Percentiles rank a stretch among this genome's conserved stretches.
Conservation (phyloP, 2,888 invertebrate species). For the Neoitamus cyanurus region DNA sequence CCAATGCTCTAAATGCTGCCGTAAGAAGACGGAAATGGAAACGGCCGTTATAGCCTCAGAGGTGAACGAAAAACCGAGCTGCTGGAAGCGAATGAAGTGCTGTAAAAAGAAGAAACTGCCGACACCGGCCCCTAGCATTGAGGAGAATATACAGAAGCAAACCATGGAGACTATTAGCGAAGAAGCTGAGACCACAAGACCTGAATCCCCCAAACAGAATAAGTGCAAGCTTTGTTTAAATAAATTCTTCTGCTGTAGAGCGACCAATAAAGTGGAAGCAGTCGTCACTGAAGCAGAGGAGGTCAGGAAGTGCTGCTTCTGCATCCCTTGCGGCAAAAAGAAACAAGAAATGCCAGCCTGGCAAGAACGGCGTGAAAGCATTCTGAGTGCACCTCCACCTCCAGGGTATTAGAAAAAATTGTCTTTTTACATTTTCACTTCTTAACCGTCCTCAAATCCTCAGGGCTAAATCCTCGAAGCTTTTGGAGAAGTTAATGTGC, state of each 20-base stretch:
- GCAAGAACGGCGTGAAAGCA: constrained; percentile 70
- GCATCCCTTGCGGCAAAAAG: constrained; percentile 63
- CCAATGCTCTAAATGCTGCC: constrained; percentile 62
- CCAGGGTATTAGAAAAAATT: constrained; percentile 52
- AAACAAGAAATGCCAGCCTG: constrained; percentile 58
- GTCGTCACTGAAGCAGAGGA: constrained; percentile 59
- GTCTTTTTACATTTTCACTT: neutral
- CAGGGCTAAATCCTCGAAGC: constrained; percentile 49
- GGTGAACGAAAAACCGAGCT: constrained; percentile 61
- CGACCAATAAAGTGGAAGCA: constrained; percentile 65
- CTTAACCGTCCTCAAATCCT: neutral
- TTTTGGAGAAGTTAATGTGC: constrained; percentile 63
- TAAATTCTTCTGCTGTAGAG: constrained; percentile 65
- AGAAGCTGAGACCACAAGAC: constrained; percentile 51
- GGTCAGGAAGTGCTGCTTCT: constrained; percentile 63
- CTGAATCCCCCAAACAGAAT: constrained; percentile 55
- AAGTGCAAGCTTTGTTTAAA: constrained; percentile 63
- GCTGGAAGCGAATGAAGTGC: constrained; percentile 63
- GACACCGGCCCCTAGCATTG: neutral
- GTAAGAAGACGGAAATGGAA: constrained; percentile 55
- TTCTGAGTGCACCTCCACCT: constrained; percentile 68
- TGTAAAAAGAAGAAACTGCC: constrained; percentile 60
- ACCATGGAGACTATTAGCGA: constrained; percentile 55
- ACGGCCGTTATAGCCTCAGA: constrained; percentile 58
- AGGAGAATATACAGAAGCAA: constrained; percentile 47